A percentile compares a stretch with the other conserved stretches of the same genome.
These are phyloP conservation scores for Eupelmus urozonus DNA, from an alignment of 2,888 invertebrate genomes.

Conservation along the genomic window DNA sequence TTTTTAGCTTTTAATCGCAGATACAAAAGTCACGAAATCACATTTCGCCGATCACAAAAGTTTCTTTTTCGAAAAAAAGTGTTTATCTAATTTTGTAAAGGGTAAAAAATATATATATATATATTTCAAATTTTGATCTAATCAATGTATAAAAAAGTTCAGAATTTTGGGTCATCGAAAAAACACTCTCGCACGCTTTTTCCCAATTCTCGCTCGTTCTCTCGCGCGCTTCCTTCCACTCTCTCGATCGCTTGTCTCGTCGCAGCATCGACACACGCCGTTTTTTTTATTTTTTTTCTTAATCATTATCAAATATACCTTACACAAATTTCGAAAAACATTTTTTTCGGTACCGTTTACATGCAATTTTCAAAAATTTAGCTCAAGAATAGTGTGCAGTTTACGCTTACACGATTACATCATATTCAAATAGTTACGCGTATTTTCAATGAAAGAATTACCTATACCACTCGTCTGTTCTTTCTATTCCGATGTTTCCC, in stretches of 20 bases:
- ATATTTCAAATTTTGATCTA: slow-evolving; percentile 44
- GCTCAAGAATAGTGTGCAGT: slow-evolving; percentile 45
- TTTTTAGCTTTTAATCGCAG: slow-evolving; percentile 55
- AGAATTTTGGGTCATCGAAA: slow-evolving; percentile 43
- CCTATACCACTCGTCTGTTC: slow-evolving; percentile 32
- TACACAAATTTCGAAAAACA: slow-evolving; percentile 53
- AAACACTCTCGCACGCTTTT: slow-evolving; percentile 55
- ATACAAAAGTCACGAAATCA: slow-evolving; percentile 60
- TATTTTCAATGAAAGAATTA: slow-evolving; percentile 52
- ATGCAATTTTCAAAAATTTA: slow-evolving; percentile 49
- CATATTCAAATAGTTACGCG: slow-evolving; percentile 57
- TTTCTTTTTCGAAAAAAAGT: slow-evolving; percentile 54
- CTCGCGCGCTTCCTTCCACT: slow-evolving; percentile 43
- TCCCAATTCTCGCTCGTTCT: slow-evolving; percentile 36
- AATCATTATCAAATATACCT: slow-evolving; percentile 1
- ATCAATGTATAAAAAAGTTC: slow-evolving; percentile 40
- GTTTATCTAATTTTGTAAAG: slow-evolving; percentile 13
- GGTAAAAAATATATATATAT: slow-evolving; percentile 46
- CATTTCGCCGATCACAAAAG: slow-evolving; percentile 58
- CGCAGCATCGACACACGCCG: slow-evolving; percentile 62
- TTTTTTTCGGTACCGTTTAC: slow-evolving; percentile 1
- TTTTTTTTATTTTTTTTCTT: slow-evolving; percentile 47
- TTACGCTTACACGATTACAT: slow-evolving; percentile 55
- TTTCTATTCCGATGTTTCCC: slow-evolving; percentile 36
- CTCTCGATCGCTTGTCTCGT: slow-evolving; percentile 53